Base-by-base conservation (phyloP, 2,888 invertebrate species). In the Eucera pruinosa region DNA sequence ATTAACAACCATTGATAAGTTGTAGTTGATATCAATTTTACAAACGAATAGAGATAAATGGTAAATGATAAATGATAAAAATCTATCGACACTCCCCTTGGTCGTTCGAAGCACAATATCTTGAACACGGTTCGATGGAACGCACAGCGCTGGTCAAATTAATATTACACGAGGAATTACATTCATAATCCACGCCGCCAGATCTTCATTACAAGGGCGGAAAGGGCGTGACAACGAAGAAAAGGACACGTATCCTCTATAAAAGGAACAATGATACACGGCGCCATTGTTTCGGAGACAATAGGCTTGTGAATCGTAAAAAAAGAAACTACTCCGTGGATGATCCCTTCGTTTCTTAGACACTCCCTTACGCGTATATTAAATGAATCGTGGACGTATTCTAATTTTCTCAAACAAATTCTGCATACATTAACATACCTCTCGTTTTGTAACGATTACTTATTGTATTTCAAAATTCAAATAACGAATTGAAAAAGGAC, bases 211-310 rank as follows among this genome's bases (percentile, higher is more conserved):
- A 81, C 52, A 72, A 52, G 62, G n/a, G 54, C 57, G 65, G 65
- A 62, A 69, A 68, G 73, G 65, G 72, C 50, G 64, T 67, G 70
- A 69, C 72, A 30, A 71, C 39, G 65, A 69, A 71, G 57, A 74
- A 77, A 72, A 72, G 39, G 75, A 52, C 66, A 45, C 54, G 70
- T 52, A 61, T 58, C 60, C 47, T 64, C 77, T 81, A 57, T 72
- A 82, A 82, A 81, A 71, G 67, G 80, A 83, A 89, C 88, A 88
- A 88, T 86, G 89, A 87, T 86, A 86, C 87, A 86, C 78, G 82
- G 50, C 62, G 60, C 86, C 81, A 89, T 89, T 89, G 89, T 87
- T 81, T 81, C 66, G 80, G 85, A 54, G 61, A 33, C 67, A 62
- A 70, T 75, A 67, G 61, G 41, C 47, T 78, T 67, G 67, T 18